Conservation (phyloP, 92 coral and sea anemone species). For the Paramuricea clavata region DNA sequence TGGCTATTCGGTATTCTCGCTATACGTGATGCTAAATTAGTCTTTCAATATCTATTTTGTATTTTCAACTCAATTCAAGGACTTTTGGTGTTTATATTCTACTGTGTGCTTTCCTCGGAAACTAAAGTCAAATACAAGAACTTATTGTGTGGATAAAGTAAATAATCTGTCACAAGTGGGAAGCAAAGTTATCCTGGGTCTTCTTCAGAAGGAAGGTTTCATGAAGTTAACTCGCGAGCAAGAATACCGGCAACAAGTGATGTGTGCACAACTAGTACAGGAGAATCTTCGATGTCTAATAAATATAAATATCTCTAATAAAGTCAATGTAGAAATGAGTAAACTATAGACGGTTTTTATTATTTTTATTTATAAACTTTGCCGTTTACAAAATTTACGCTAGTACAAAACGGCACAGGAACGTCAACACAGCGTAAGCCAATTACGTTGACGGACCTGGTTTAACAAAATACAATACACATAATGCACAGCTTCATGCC, state of each 20-base stretch:
- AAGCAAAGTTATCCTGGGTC: neutral
- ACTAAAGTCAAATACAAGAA: constrained; percentile 33
- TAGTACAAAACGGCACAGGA: too few species aligned
- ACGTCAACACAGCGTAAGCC: too few species aligned
- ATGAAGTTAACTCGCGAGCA: constrained; percentile 2
- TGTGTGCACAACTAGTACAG: constrained; percentile 7
- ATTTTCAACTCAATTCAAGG: constrained; percentile 71
- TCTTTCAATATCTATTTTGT: constrained; percentile 66
- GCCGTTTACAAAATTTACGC: too few species aligned
- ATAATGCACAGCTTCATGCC: too few species aligned
- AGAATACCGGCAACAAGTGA: too few species aligned
- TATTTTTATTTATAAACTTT: too few species aligned
- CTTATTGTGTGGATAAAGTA: neutral
- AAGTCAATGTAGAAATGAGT: neutral
- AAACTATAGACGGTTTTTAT: neutral
- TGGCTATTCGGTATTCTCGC: constrained; percentile 69
- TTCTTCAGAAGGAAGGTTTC: constrained; percentile 18
- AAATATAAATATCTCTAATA: too few species aligned
- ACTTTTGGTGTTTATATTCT: constrained; percentile 59
- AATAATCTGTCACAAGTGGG: neutral
- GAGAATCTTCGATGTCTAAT: constrained; percentile 6
- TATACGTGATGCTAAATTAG: constrained; percentile 49
- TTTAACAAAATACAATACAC: too few species aligned
- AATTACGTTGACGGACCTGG: too few species aligned
- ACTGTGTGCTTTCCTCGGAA: constrained; percentile 33